Conservation (phyloP, 2,113 vertebrate genomes). For the Megaleporinus macrocephalus region DNA sequence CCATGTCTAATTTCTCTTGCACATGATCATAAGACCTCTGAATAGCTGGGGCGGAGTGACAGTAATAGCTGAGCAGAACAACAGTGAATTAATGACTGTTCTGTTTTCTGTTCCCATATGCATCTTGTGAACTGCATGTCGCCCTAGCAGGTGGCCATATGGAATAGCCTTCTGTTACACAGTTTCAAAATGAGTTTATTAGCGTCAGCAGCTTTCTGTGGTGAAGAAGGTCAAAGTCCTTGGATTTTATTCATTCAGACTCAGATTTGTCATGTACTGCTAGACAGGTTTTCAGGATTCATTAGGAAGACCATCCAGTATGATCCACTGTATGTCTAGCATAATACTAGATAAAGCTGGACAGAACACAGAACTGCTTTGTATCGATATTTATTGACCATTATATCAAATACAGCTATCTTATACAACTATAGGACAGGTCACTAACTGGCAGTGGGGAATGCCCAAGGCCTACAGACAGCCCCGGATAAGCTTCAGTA, state of each 20-base stretch:
- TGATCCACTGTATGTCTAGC: too few relatives aligned
- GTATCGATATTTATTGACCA: too few relatives aligned
- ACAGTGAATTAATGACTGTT: constrained; percentile 3
- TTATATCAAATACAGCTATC: too few relatives aligned
- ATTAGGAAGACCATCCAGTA: too few relatives aligned
- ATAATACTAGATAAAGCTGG: too few relatives aligned
- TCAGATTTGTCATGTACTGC: background rate
- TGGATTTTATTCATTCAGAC: background rate
- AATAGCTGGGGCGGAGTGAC: background rate
- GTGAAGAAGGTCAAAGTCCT: background rate
- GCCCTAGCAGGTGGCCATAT: constrained; percentile 41
- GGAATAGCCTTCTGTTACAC: constrained; percentile 46
- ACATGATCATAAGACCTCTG: background rate
- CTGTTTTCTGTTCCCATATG: constrained; percentile 22
- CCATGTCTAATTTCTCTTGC: constrained; percentile 10
- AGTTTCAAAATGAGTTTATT: constrained; percentile 9
- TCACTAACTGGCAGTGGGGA: too few relatives aligned
- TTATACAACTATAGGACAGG: too few relatives aligned
- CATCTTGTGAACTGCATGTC: constrained; percentile 38
- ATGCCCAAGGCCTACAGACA: too few relatives aligned
- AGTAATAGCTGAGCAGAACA: background rate
- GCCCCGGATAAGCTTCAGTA: too few relatives aligned
- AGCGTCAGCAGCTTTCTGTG: constrained; percentile 16
- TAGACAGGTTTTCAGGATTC: too few relatives aligned
- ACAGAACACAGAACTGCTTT: too few relatives aligned